Evolutionary conservation across 1,140 invertebrate species (phyloP).

Genomic region (Drosophila busckii): DNA sequence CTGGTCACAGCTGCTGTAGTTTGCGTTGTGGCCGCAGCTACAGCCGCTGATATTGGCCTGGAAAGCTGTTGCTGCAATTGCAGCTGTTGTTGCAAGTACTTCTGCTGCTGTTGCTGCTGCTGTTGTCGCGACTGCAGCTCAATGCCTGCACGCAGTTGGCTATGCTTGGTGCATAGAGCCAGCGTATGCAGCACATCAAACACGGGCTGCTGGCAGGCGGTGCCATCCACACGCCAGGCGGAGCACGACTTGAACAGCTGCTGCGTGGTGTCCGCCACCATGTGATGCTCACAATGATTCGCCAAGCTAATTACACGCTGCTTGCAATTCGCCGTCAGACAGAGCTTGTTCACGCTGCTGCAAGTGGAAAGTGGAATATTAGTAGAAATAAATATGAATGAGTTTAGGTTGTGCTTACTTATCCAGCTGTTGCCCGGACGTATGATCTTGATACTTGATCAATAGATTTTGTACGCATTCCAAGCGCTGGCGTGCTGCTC

Average conservation of each 20-base stretch:
- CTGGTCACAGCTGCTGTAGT: slow-evolving; percentile 7
- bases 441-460: slow-evolving; percentile 60
- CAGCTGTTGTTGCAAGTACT: neutral
- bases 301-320: slow-evolving; percentile 84
- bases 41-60: neutral
- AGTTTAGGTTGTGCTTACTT: slow-evolving; percentile 43
- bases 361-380: neutral
- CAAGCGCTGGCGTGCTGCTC: slow-evolving; percentile 52
- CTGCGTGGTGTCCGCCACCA: slow-evolving; percentile 92
- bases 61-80: neutral
- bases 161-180: slow-evolving; percentile 90
- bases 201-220: slow-evolving; percentile 92
- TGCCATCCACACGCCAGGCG: slow-evolving; percentile 91
- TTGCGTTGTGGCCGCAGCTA: slow-evolving; percentile 6
- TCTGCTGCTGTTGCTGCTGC: slow-evolving; percentile 7
- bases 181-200: slow-evolving; percentile 91
- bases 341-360: slow-evolving; percentile 54
- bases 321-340: slow-evolving; percentile 46
- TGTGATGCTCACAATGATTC: slow-evolving; percentile 90
- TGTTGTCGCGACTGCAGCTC: slow-evolving; percentile 28
- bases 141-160: slow-evolving; percentile 40
- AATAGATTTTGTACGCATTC: slow-evolving; percentile 59
- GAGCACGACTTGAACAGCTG: slow-evolving; percentile 93
- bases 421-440: slow-evolving; percentile 41
- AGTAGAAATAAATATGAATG: neutral